phyloP scores from a whole-genome alignment of 2,888 invertebrate genomes.

The Aporophyla lueneburgensis region DNA sequence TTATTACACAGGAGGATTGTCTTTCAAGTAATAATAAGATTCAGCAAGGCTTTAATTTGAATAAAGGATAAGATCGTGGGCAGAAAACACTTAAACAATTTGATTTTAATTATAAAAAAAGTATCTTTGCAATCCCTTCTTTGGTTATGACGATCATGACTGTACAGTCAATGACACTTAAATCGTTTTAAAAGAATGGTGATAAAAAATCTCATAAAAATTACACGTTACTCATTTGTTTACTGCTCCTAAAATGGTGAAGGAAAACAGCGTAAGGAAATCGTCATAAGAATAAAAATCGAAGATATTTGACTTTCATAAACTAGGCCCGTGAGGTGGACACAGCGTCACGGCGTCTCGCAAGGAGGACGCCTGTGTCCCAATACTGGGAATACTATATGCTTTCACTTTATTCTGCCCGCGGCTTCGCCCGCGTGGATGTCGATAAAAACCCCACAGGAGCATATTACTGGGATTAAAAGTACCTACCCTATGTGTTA shows the following conservation, averaged over 20 bases:
- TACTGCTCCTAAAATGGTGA: slow-evolving; percentile 14
- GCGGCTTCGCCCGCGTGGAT: no score
- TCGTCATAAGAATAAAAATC: background rate
- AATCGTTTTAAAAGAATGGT: slow-evolving; percentile 57
- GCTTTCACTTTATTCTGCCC: no score
- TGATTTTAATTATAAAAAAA: slow-evolving; percentile 56
- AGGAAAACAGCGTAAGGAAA: background rate
- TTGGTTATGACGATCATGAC: slow-evolving; percentile 43
- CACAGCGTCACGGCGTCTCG: no score
- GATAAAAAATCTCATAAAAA: slow-evolving; percentile 45
- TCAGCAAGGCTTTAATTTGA: slow-evolving; percentile 41
- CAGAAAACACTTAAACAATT: slow-evolving; percentile 49
- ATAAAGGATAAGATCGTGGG: slow-evolving; percentile 62
- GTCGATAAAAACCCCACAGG: no score
- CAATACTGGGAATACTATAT: background rate
- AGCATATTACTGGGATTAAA: no score
- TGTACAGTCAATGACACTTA: slow-evolving; percentile 55
- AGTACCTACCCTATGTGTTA: no score
- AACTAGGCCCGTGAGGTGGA: background rate
- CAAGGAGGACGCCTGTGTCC: no score
- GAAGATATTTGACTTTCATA: background rate
- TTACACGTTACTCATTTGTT: slow-evolving; percentile 51
- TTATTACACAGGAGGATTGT: slow-evolving; percentile 43
- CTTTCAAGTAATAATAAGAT: slow-evolving; percentile 41
- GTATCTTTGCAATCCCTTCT: slow-evolving; percentile 45